phyloP scores from a whole-genome alignment of 2,888 invertebrate genomes.

The Dilophus febrilis region DNA sequence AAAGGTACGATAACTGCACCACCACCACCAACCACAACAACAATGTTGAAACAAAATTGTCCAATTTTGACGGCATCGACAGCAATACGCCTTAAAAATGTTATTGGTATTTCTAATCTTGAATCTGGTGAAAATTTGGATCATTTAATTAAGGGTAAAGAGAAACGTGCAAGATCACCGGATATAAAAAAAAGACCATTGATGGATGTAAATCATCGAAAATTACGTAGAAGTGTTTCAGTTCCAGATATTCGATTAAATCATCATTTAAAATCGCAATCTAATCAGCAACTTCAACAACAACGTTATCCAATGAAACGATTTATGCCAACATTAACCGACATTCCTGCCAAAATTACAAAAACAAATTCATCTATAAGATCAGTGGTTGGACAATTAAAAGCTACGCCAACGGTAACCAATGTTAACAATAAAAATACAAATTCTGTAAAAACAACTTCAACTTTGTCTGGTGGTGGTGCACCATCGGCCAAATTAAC shows the following conservation, averaged over 20 bases:
- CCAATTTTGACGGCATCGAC: not conserved
- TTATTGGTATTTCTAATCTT: not conserved
- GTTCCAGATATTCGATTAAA: slow-evolving; percentile 17
- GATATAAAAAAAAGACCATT: not conserved
- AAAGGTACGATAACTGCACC: too few species aligned
- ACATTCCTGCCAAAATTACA: slow-evolving; percentile 19
- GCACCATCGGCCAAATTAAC: slow-evolving; percentile 18
- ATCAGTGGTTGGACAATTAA: not conserved
- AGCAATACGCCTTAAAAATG: not conserved
- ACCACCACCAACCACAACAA: not conserved
- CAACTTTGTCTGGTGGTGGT: not conserved
- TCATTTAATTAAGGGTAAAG: not conserved
- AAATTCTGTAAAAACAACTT: too few species aligned
- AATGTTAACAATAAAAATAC: too few species aligned
- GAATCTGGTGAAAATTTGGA: not conserved
- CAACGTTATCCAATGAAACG: slow-evolving; percentile 16
- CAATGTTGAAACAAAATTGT: not conserved
- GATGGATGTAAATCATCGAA: slow-evolving; percentile 9
- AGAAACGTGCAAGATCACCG: slow-evolving; percentile 1
- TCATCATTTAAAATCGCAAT: too few species aligned
- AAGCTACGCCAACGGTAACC: not conserved
- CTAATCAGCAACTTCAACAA: slow-evolving; percentile 15
- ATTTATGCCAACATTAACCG: slow-evolving; percentile 19
- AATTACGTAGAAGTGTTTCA: slow-evolving; percentile 13
- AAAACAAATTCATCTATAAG: not conserved